Conservation (phyloP, 1,140 invertebrate species). For the Trichogramma pretiosum region DNA sequence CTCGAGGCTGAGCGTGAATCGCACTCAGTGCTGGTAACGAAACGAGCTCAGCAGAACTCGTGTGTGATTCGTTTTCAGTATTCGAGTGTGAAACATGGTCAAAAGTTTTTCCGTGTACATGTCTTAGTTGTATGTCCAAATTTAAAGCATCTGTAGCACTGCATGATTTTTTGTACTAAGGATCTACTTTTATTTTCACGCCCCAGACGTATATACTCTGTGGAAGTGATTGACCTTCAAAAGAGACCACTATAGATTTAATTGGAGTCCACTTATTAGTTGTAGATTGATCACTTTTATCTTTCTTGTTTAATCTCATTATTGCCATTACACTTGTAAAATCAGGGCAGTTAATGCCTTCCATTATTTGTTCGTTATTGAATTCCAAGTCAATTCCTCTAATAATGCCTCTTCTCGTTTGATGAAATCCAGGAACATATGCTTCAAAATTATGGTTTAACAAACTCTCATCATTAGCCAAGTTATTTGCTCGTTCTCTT, state of each 20-base stretch:
- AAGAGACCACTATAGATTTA: not conserved
- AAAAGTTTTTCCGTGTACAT: no score
- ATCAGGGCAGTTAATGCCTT: not conserved
- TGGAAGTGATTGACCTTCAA: not conserved
- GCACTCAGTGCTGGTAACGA: no score
- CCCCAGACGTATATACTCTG: slow-evolving; percentile 5
- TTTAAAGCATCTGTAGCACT: slow-evolving; percentile 13
- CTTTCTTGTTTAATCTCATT: slow-evolving; percentile 5
- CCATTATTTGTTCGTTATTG: not conserved
- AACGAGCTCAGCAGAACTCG: no score
- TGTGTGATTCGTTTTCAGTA: no score
- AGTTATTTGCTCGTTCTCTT: not conserved
- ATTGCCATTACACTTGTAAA: not conserved
- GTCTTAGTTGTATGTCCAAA: slow-evolving; percentile 11
- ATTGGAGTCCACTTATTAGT: not conserved
- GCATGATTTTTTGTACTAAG: slow-evolving; percentile 4
- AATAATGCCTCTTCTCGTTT: not conserved
- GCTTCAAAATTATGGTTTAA: not conserved
- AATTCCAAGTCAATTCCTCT: not conserved
- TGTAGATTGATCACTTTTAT: not conserved
- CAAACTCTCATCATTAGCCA: not conserved
- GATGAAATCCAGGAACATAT: not conserved
- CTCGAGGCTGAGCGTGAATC: no score
- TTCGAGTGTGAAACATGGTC: no score
- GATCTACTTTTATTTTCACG: slow-evolving; percentile 8